A percentile compares a stretch with the other conserved stretches of the same genome.
Conservation (phyloP, 2,888 invertebrate species). For the Leucania comma region DNA sequence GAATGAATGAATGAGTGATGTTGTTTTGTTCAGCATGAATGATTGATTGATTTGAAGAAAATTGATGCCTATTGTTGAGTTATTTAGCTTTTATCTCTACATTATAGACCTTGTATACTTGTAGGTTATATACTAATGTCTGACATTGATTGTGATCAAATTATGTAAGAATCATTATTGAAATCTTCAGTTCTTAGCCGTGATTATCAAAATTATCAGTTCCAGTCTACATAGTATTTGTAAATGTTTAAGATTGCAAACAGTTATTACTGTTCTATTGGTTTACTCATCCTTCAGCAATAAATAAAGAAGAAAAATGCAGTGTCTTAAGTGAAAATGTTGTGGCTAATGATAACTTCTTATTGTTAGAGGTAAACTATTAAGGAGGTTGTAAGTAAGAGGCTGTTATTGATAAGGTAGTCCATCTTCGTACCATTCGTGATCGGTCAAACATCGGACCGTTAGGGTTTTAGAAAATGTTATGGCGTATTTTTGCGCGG, state of each 20-base stretch:
- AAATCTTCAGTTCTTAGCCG: slow-evolving; percentile 23
- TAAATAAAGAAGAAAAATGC: slow-evolving; percentile 72
- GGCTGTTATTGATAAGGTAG: slow-evolving; percentile 79
- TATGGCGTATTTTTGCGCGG: slow-evolving; percentile 43
- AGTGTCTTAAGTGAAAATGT: slow-evolving; percentile 85
- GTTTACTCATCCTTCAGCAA: slow-evolving; percentile 71
- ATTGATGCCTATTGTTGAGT: slow-evolving; percentile 49
- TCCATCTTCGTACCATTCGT: slow-evolving; percentile 70
- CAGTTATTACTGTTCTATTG: slow-evolving; percentile 27
- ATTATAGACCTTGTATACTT: slow-evolving; percentile 41
- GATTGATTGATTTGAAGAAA: slow-evolving; percentile 33
- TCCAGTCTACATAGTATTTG: slow-evolving; percentile 30
- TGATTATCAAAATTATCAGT: slow-evolving; percentile 19
- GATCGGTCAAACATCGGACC: slow-evolving; percentile 34
- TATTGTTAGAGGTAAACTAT: slow-evolving; percentile 74
- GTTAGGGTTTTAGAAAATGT: slow-evolving; percentile 12
- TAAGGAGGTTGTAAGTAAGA: slow-evolving; percentile 82
- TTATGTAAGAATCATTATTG: slow-evolving; percentile 43
- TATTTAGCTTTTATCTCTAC: slow-evolving; percentile 55
- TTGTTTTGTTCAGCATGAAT: slow-evolving; percentile 50
- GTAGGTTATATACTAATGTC: slow-evolving; percentile 33
- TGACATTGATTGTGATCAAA: slow-evolving; percentile 61
- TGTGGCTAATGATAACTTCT: slow-evolving; percentile 80
- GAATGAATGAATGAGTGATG: slow-evolving; percentile 53
- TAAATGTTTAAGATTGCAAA: slow-evolving; percentile 27